Evolutionary conservation across 2,797 vertebrate species (phyloP), one percentile per base, ranked within the genome.

Genomic region (Tachyglossus aculeatus): DNA sequence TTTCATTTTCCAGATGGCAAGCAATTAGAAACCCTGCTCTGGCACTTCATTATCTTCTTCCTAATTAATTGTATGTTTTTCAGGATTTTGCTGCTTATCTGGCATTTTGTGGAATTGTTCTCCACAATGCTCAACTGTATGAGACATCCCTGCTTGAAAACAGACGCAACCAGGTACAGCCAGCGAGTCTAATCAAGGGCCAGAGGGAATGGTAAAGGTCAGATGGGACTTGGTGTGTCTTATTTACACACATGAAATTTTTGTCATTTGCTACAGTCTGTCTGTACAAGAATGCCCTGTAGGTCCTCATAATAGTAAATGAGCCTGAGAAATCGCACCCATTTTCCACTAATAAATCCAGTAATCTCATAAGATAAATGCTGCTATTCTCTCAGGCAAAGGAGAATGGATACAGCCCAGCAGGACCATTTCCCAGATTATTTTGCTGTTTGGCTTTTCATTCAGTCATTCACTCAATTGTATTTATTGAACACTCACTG

Each of bases 21-120:
- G 9, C 7, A 5, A 31, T 48, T 24, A 48, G 31, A 48, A 18
- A 48, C 12, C 27, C 48, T 2, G 9, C 15, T 48, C 18, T n/a
- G 16, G 24, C 48, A 48, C 31, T 48, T 48, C 25, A 31, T 8
- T 19, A 48, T 18, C 25, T 5, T 71, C 51, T 5, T 47, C 22
- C 7, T 64, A 44, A 18, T 38, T 60, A 14, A 9, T 62, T 45
- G 22, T 33, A 37, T 65, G 19, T 50, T 63, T 57, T 51, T 63
- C 81, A 99, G 97, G 97, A 98, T 77, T 99, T 99, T 88, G 95
- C 97, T 0, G 91, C 95, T 0, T 99, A 99, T 66, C 74, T 99
- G 94, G 94, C 97, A 0, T 99, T 99, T 59, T 99, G 96, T 32
- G 98, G 97, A 21, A 98, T 99, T 29, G 98, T 98, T 71, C 94